Conservation (phyloP, 1,140 invertebrate genomes). For the Theocolax elegans region DNA sequence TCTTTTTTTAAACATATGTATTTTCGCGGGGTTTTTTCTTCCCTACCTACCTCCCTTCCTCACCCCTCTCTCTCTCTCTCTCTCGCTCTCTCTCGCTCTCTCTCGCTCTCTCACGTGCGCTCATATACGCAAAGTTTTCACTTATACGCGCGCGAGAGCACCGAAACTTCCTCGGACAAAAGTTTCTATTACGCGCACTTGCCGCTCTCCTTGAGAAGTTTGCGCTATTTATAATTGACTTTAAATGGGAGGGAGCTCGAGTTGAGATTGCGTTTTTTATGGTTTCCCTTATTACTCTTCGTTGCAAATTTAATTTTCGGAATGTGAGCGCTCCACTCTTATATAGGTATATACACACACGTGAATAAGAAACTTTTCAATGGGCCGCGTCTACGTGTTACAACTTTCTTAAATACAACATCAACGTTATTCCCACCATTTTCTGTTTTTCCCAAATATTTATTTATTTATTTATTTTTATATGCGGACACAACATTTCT, state of each 20-base stretch:
- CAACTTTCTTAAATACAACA: no score
- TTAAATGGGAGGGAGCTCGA: constrained; percentile 14
- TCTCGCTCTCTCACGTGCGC: neutral
- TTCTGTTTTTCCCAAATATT: no score
- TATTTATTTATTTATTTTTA: no score
- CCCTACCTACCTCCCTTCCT: no score
- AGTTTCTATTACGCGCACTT: constrained; percentile 11
- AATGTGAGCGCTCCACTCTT: neutral
- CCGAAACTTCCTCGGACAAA: neutral
- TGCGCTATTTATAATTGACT: constrained; percentile 24
- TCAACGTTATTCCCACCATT: no score
- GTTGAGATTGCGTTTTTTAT: constrained; percentile 7
- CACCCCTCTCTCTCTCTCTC: no score
- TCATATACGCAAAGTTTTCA: neutral
- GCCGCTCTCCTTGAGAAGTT: constrained; percentile 1
- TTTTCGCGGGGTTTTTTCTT: no score
- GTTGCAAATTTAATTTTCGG: neutral
- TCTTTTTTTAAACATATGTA: constrained; percentile 14
- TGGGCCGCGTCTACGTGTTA: no score
- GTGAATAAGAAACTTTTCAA: no score
- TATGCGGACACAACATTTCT: no score
- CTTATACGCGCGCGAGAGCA: neutral
- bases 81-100: no score
- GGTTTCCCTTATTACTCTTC: neutral
- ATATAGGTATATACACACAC: neutral